Conservation (phyloP, 2,113 vertebrate species). For the Colinus virginianus region DNA sequence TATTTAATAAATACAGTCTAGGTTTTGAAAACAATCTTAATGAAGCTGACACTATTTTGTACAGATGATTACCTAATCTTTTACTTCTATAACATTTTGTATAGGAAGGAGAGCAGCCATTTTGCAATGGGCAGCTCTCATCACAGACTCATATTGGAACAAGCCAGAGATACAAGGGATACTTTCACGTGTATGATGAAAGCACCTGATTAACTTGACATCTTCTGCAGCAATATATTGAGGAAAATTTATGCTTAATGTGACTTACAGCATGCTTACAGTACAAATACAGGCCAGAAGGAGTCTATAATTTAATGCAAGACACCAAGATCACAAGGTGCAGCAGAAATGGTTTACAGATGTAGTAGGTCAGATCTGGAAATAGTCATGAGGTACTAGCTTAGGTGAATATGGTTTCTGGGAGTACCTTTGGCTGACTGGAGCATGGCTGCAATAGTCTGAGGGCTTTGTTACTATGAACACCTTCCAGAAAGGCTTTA, state of each 20-base stretch:
- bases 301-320: not conserved
- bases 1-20: not conserved
- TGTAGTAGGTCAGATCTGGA: not conserved
- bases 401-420: not conserved
- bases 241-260: not conserved
- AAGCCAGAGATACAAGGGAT: not conserved
- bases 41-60: not conserved
- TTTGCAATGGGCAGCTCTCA: not conserved
- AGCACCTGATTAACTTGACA: not conserved
- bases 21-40: not conserved
- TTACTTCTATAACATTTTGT: not conserved
- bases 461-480: not conserved
- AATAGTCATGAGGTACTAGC: rapidly evolving
- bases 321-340: rapidly evolving
- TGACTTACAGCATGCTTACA: not conserved
- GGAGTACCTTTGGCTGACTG: rapidly evolving
- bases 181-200: not conserved
- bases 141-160: not conserved
- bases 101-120: not conserved
- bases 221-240: not conserved
- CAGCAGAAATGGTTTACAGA: not conserved
- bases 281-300: not conserved
- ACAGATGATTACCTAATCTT: not conserved
- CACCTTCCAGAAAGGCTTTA: not conserved
- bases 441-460: not conserved